phyloP scores from a whole-genome alignment of 2,113 vertebrate genomes.

The Peromyscus polionotus region DNA sequence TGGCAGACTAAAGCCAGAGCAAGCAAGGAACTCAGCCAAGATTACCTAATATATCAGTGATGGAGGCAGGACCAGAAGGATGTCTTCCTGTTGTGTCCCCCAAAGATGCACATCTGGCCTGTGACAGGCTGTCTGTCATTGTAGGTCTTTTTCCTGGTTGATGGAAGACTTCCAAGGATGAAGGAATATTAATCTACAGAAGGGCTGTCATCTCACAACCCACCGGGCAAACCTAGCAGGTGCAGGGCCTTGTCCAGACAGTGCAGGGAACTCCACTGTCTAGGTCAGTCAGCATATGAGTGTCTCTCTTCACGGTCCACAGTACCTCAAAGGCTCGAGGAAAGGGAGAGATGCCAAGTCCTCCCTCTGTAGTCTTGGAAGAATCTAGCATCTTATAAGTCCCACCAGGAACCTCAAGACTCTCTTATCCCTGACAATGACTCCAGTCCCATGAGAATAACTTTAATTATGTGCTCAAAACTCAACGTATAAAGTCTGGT shows the following conservation, averaged over 20 bases:
- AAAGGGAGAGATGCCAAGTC: background rate
- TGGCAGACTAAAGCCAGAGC: background rate
- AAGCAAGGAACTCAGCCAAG: background rate
- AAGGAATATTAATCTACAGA: background rate
- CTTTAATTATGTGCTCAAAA: background rate
- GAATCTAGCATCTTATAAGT: background rate
- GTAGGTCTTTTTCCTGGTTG: background rate
- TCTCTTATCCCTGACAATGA: background rate
- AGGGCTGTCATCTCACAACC: rapidly evolving
- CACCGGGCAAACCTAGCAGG: background rate
- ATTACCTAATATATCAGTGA: background rate
- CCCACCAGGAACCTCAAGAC: rapidly evolving
- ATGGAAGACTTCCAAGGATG: background rate
- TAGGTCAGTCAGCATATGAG: rapidly evolving
- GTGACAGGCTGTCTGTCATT: background rate
- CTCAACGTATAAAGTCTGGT: too few species aligned
- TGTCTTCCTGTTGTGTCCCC: background rate
- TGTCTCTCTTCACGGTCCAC: background rate
- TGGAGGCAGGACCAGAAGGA: background rate
- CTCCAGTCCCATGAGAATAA: too few species aligned
- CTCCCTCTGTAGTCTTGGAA: background rate
- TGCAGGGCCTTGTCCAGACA: rapidly evolving
- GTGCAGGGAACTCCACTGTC: background rate
- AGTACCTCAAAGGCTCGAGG: rapidly evolving
- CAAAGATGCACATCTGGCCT: background rate